A percentile compares a stretch with the other conserved stretches of the same genome.
Conservation (phyloP, 2,113 vertebrate genomes). For the Poeciliopsis retropinna region DNA sequence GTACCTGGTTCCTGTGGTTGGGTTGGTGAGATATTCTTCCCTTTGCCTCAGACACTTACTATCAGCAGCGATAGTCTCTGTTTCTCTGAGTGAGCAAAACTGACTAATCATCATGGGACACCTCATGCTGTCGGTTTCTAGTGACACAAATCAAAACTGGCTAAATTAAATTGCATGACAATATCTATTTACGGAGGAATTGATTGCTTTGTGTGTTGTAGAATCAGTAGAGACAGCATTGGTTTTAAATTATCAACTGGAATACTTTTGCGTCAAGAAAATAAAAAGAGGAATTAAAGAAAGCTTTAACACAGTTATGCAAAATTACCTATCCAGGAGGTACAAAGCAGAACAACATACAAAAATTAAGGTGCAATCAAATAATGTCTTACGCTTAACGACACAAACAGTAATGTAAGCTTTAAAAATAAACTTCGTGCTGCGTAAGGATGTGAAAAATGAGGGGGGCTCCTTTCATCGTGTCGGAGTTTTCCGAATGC, state of each 20-base stretch:
- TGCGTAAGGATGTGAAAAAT: slow-evolving; percentile 2
- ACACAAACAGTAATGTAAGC: slow-evolving; percentile 2
- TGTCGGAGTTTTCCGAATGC: not conserved
- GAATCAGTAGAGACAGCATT: not conserved
- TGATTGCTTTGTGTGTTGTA: not conserved
- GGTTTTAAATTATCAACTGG: slow-evolving; percentile 2
- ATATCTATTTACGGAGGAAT: not conserved
- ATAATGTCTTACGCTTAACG: not conserved
- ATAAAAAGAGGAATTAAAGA: not conserved
- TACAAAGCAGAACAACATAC: not conserved
- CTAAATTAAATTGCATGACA: not conserved
- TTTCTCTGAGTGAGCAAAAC: not conserved
- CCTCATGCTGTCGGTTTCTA: not conserved
- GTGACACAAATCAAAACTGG: slow-evolving; percentile 21
- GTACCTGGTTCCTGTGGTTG: slow-evolving; percentile 32
- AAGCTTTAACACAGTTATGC: not conserved
- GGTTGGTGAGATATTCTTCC: slow-evolving; percentile 15
- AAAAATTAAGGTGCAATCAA: not conserved
- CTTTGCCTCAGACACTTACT: slow-evolving; percentile 9
- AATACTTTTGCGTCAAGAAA: not conserved
- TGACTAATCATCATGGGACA: slow-evolving; percentile 1
- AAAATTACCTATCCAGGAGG: not conserved
- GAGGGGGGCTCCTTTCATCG: not conserved
- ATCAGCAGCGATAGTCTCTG: not conserved
- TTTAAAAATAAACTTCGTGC: not conserved